Conservation (phyloP, 2,113 vertebrate genomes). For the Nanorana parkeri region DNA sequence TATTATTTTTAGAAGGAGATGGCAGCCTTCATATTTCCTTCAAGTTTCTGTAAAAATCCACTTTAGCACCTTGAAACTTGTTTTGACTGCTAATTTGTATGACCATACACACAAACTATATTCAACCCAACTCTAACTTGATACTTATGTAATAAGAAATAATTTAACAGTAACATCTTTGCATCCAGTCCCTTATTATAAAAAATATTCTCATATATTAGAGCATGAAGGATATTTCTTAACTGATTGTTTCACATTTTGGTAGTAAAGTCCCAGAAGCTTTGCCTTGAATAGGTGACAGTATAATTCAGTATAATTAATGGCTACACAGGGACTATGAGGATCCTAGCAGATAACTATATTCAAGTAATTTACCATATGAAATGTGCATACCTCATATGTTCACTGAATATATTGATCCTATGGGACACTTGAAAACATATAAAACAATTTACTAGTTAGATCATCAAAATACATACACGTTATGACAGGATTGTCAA, state of each 20-base stretch:
- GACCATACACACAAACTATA: too few relatives aligned
- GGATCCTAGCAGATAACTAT: not conserved
- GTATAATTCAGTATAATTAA: not conserved
- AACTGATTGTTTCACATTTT: not conserved
- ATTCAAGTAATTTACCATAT: not conserved
- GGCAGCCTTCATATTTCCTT: too few relatives aligned
- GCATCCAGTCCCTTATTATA: too few relatives aligned
- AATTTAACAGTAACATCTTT: too few relatives aligned
- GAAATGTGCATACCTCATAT: not conserved
- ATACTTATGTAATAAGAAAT: too few relatives aligned
- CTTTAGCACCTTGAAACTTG: too few relatives aligned
- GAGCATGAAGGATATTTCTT: too few relatives aligned
- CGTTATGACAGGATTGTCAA: conserved; percentile 12
- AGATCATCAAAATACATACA: not conserved
- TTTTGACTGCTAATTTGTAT: too few relatives aligned
- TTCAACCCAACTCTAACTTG: too few relatives aligned
- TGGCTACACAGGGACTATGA: not conserved
- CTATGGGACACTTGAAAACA: not conserved
- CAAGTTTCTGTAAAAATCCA: too few relatives aligned
- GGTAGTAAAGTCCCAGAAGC: not conserved
- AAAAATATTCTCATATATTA: too few relatives aligned
- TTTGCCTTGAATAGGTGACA: not conserved
- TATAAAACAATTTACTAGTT: conserved; percentile 15
- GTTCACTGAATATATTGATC: not conserved
- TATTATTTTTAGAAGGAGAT: too few relatives aligned